These are phyloP conservation scores for Chinchilla lanigera DNA, from an alignment of 2,113 vertebrate species.

Conservation along the genomic window DNA sequence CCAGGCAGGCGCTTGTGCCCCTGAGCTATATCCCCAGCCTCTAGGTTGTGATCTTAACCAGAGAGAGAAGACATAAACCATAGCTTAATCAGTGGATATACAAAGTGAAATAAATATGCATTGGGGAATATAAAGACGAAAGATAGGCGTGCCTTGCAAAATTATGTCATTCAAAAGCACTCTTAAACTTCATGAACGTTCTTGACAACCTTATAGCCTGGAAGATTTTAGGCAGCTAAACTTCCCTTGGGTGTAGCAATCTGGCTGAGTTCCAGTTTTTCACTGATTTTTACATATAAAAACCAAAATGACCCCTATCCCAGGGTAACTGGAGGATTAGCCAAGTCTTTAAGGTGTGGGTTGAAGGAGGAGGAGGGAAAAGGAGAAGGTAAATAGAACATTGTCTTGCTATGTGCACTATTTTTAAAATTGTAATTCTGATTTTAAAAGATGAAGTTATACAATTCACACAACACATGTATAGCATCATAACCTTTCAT, in stretches of 20 bases:
- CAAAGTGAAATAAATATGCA: background rate
- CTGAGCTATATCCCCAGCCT: no score
- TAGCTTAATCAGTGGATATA: background rate
- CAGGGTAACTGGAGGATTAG: constrained; percentile 17
- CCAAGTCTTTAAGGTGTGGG: background rate
- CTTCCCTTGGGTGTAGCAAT: background rate
- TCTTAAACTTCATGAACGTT: constrained; percentile 25
- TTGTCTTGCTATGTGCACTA: constrained; percentile 41
- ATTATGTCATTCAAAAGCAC: background rate
- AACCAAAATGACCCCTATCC: constrained; percentile 37
- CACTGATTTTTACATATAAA: constrained; percentile 59
- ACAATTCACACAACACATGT: background rate
- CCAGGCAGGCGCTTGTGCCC: no score
- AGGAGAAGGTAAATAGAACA: constrained; percentile 51
- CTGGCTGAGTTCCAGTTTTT: constrained; percentile 26
- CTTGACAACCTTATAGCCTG: constrained; percentile 32
- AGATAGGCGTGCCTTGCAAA: background rate
- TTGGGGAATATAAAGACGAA: background rate
- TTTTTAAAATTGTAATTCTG: constrained; percentile 35
- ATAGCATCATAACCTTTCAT: background rate
- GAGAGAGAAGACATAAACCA: background rate
- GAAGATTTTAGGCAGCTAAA: constrained; percentile 20
- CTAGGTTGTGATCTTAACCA: background rate
- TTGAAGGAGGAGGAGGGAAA: background rate
- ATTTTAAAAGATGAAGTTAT: background rate